phyloP scores from a whole-genome alignment of 2,888 invertebrate species.

The Dione vanillae region DNA sequence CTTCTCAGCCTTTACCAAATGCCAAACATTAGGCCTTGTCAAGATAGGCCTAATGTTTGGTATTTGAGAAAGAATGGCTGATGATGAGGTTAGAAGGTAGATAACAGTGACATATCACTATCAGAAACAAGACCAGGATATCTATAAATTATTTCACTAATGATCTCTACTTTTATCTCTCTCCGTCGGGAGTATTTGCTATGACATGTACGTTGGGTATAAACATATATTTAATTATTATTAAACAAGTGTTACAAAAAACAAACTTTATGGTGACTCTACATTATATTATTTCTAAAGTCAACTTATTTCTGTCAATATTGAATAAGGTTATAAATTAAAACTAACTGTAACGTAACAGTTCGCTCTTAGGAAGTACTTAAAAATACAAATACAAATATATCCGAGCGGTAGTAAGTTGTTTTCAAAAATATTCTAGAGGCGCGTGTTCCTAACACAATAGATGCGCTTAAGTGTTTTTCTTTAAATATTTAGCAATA shows the following conservation, averaged over 20 bases:
- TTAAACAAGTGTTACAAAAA: neutral
- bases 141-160: too few relatives aligned
- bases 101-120: too few relatives aligned
- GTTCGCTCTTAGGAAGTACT: constrained; percentile 17
- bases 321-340: constrained; percentile 35
- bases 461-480: neutral
- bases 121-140: too few relatives aligned
- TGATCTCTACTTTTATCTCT: too few relatives aligned
- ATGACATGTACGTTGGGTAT: too few relatives aligned
- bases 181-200: too few relatives aligned
- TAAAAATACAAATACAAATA: neutral
- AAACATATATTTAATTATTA: too few relatives aligned
- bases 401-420: constrained; percentile 19
- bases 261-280: constrained; percentile 8
- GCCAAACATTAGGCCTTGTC: too few relatives aligned
- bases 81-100: too few relatives aligned
- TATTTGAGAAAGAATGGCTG: too few relatives aligned
- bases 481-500: constrained; percentile 1
- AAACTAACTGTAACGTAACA: neutral
- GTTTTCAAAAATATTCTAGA: neutral
- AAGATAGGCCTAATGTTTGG: too few relatives aligned
- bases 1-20: too few relatives aligned
- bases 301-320: constrained; percentile 31
- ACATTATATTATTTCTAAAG: constrained; percentile 19
- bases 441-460: constrained; percentile 15